These are phyloP conservation scores for Peromyscus californicus DNA, from an alignment of 2,113 vertebrate genomes.

Conservation along the genomic window DNA sequence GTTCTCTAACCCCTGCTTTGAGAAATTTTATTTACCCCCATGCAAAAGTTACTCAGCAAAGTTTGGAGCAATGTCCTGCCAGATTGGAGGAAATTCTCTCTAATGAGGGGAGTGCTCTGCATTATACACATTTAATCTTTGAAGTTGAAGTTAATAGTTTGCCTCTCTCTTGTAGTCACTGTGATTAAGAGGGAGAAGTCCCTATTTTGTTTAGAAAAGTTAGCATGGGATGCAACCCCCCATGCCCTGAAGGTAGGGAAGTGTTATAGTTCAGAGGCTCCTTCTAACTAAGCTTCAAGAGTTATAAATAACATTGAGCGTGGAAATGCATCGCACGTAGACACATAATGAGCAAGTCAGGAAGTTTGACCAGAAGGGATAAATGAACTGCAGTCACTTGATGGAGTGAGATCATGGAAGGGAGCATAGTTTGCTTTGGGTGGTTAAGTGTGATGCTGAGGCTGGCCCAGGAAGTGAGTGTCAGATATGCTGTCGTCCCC, in stretches of 20 bases:
- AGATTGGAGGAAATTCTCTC: conserved; percentile 2
- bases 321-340: conserved; percentile 42
- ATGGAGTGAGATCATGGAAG: conserved; percentile 61
- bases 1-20: not conserved
- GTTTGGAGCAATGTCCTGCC: not conserved
- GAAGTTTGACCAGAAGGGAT: conserved; percentile 68
- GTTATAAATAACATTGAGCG: conserved; percentile 47
- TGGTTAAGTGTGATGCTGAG: conserved; percentile 31
- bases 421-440: conserved; percentile 1
- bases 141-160: conserved; percentile 18
- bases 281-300: conserved; percentile 35
- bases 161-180: not conserved
- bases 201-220: conserved; percentile 48
- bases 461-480: conserved; percentile 48
- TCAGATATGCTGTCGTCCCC: not conserved
- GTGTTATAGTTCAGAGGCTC: not conserved
- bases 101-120: not conserved
- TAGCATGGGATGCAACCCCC: not conserved
- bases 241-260: not conserved
- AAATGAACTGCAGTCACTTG: conserved; percentile 56
- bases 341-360: conserved; percentile 43
- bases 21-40: not conserved
- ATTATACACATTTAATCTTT: not conserved
- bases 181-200: conserved; percentile 9
- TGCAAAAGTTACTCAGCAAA: conserved; percentile 38